phyloP scores from a whole-genome alignment of 1,140 invertebrate species.

The Cheumatopsyche charites region DNA sequence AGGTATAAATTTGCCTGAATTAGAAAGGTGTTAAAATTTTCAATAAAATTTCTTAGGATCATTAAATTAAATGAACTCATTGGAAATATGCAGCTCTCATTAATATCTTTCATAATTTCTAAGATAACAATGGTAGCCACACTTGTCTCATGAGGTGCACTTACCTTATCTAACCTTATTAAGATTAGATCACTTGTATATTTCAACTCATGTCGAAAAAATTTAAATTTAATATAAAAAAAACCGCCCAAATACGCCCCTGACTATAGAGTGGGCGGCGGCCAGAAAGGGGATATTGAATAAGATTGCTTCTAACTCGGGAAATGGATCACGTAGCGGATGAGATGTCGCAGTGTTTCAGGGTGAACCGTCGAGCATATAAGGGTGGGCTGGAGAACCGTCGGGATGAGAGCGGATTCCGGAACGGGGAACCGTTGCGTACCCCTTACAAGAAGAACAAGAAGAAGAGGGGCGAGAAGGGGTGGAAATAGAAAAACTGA shows the following conservation, averaged over 20 bases:
- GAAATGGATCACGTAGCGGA: slow-evolving; percentile 65
- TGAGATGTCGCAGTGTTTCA: slow-evolving; percentile 65
- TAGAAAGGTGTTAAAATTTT: too few species aligned
- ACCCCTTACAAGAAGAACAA: slow-evolving; percentile 4
- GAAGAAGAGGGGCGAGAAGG: background rate
- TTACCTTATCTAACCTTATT: too few species aligned
- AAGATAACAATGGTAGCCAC: too few species aligned
- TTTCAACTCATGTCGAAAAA: too few species aligned
- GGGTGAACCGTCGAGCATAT: slow-evolving; percentile 48
- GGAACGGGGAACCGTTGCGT: slow-evolving; percentile 48
- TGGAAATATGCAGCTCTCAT: too few species aligned
- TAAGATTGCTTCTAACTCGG: slow-evolving; percentile 65
- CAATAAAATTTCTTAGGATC: too few species aligned
- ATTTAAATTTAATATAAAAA: too few species aligned
- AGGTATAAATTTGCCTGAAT: too few species aligned
- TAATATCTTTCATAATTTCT: too few species aligned
- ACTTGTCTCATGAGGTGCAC: too few species aligned
- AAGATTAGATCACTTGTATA: too few species aligned
- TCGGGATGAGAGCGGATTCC: slow-evolving; percentile 38
- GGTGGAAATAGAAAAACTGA: slow-evolving; percentile 37
- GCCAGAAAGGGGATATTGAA: slow-evolving; percentile 59
- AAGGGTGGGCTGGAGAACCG: slow-evolving; percentile 13
- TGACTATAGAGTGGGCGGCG: slow-evolving; percentile 45
- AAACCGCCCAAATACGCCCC: slow-evolving; percentile 10
- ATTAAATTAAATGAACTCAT: too few species aligned